Evolutionary conservation across 2,113 vertebrate species (phyloP), one percentile per base, ranked within the genome.

Genomic region (Sceloporus undulatus): DNA sequence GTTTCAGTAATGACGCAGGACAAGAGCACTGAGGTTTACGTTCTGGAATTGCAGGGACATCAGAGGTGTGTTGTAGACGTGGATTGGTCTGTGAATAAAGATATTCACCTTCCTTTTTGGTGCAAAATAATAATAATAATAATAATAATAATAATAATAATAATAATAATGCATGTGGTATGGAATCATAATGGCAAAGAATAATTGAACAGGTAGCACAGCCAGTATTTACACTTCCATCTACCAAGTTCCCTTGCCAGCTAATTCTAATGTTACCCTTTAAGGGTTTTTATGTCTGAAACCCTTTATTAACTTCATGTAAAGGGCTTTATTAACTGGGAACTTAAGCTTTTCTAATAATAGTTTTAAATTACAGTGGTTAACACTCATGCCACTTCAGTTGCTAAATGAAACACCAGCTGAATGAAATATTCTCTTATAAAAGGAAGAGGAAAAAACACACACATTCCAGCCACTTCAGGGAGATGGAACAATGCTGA

Each of bases 391-490:
- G 68, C 25, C 90, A 90, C 86, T 92, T 93, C 85, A 83, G 90
- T 59, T 11, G 93, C 89, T 89, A 93, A 94, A 95, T 82, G 90
- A 88, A 92, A 90, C 77, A 85, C 86, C 89, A 92, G 34, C 70
- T 92, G 92, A 95, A 95, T 93, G 95, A 94, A 95, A 95, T 91
- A 85, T 92, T 92, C 85, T 92, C 77, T 92, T 94, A 82, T 94
- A 95, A 94, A 93, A 89, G 75, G 80, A 40, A 92, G 38, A 91
- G 65, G 42, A 2, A 48, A 48, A 48, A 48, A 48, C 6, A 48
- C 6, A 90, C 88, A 86, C 89, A 89, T 82, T 10, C 87, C 84
- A 87, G 40, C 77, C 93, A 87, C 93, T 91, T 90, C 88, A 88
- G 86, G 29, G 56, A 88, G 27, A 92, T 34, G 79, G 80, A 92